Evolutionary conservation across 2,113 vertebrate genomes (phyloP).

Genomic region (Vimba vimba): DNA sequence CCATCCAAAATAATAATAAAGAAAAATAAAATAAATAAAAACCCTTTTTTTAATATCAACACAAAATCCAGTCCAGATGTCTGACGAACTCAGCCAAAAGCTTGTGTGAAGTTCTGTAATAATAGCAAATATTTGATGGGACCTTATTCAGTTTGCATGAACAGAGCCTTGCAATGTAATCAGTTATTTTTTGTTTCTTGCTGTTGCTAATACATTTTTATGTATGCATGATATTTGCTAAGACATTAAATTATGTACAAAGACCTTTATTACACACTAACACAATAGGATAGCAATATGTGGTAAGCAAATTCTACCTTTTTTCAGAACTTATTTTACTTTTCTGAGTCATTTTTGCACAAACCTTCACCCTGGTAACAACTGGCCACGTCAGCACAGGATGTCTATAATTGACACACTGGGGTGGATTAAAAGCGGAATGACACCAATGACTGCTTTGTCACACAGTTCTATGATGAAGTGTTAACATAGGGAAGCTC

Average conservation of each 20-base stretch:
- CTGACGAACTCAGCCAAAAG: background rate
- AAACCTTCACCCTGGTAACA: slow-evolving; percentile 10
- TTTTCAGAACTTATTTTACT: background rate
- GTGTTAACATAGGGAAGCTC: background rate
- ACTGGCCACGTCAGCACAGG: slow-evolving; percentile 3
- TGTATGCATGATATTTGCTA: too few species aligned
- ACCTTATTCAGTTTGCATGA: too few species aligned
- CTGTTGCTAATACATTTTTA: background rate
- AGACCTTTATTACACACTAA: background rate
- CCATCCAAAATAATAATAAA: too few species aligned
- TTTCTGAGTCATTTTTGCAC: background rate
- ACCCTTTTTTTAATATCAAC: background rate
- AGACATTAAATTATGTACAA: background rate
- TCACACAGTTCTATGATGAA: slow-evolving; percentile 23
- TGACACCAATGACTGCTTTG: background rate
- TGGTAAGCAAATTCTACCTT: background rate
- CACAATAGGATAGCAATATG: background rate
- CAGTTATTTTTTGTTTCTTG: background rate
- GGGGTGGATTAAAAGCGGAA: background rate
- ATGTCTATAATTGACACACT: slow-evolving; percentile 41
- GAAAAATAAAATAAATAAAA: too few species aligned
- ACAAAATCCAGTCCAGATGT: slow-evolving; percentile 24
- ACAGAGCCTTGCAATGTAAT: background rate
- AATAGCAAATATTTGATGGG: background rate
- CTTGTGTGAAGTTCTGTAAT: slow-evolving; percentile 9